Percentiles rank a stretch among this genome's conserved stretches.
These are phyloP conservation scores for Rhagonycha lutea DNA, from an alignment of 2,888 invertebrate species.

Conservation along the genomic window DNA sequence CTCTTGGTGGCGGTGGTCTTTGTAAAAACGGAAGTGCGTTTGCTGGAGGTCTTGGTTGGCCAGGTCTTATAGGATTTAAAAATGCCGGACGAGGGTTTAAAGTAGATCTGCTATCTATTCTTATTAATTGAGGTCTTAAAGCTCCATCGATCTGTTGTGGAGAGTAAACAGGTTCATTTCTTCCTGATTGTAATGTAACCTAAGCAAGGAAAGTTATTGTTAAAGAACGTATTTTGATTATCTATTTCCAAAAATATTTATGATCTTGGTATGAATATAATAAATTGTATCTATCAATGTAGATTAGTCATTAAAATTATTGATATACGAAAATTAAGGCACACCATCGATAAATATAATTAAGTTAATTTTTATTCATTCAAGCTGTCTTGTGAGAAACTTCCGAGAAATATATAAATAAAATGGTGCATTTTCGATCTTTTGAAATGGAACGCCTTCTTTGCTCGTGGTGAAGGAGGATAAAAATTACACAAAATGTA, in stretches of 20 bases:
- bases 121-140: constrained; percentile 50
- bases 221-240: not conserved
- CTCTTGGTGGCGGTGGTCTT: constrained; percentile 42
- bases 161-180: constrained; percentile 24
- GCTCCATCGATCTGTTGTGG: constrained; percentile 27
- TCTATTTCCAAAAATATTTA: not conserved
- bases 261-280: not conserved
- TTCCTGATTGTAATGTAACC: constrained; percentile 23
- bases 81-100: constrained; percentile 47
- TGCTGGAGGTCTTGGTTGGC: constrained; percentile 45
- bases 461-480: no score
- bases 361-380: no score
- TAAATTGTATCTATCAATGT: no score
- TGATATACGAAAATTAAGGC: no score
- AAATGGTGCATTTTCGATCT: no score
- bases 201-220: not conserved
- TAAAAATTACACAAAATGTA: no score
- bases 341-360: no score
- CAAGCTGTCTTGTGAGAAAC: no score
- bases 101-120: constrained; percentile 55
- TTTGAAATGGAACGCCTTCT: no score
- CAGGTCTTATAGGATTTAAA: constrained; percentile 43
- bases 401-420: no score
- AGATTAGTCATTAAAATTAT: no score
- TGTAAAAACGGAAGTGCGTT: constrained; percentile 43